phyloP scores from a whole-genome alignment of 2,888 invertebrate genomes.

The Tridacna gigas region DNA sequence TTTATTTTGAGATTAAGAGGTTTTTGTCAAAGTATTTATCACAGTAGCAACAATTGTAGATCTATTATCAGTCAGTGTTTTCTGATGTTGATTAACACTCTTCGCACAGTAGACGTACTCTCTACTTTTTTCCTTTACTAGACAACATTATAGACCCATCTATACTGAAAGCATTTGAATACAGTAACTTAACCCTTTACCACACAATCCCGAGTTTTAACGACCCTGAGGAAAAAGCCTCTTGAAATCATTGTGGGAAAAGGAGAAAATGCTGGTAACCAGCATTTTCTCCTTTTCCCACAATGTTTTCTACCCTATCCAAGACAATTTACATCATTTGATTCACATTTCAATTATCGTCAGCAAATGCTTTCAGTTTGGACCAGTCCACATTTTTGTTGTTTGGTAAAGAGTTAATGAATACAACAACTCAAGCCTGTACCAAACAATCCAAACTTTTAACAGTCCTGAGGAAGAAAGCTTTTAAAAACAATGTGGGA shows the following conservation, averaged over 20 bases:
- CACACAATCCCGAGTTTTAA: background rate
- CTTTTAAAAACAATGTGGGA: background rate
- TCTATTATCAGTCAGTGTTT: background rate
- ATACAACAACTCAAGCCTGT: too few species aligned
- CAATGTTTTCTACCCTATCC: background rate
- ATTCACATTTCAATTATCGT: too few species aligned
- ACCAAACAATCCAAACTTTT: too few species aligned
- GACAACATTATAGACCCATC: background rate
- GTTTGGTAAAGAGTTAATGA: too few species aligned
- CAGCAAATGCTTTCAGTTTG: background rate
- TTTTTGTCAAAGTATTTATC: too few species aligned
- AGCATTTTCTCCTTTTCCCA: background rate
- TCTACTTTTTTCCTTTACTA: background rate
- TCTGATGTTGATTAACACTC: background rate
- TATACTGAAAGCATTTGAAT: background rate
- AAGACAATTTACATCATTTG: too few species aligned
- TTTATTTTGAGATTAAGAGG: too few species aligned
- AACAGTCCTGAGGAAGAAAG: too few species aligned
- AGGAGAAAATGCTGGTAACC: background rate
- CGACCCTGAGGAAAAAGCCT: background rate
- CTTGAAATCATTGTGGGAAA: background rate
- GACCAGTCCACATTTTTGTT: background rate
- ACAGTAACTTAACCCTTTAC: background rate
- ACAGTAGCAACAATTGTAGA: background rate
- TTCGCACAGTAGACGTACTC: background rate